Evolutionary conservation across 2,888 invertebrate species (phyloP), one percentile per base, ranked within the genome.

Genomic region (Balanococcus diminutus): DNA sequence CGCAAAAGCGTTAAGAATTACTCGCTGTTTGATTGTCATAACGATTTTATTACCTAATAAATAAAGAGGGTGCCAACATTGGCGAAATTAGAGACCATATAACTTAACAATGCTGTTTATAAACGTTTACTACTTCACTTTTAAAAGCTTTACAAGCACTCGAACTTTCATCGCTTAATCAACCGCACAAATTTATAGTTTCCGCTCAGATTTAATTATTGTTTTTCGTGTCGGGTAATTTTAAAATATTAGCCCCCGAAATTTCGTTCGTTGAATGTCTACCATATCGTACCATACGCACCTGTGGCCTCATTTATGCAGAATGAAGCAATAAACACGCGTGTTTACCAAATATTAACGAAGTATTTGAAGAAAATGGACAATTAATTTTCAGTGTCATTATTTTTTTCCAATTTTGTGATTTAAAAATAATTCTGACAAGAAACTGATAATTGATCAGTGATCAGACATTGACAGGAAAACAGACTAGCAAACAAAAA

Each of bases 31-130:
- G 72, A 72, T 72, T 72, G 72, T 72, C 72, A 72, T 72, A 72
- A 72, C 72, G 72, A 72, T 72, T 72, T 72, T 72, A 72, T 72
- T 72, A 31, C 72, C 72, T 72, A 31, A 72, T 72, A 72, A 72
- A 72, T 72, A 72, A 72, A 31, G 72, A 72, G 72, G 72, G 72
- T 72, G 72, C 72, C 72, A 72, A 72, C 31, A 16, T 32, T 72
- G 72, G 31, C 72, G 32, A 72, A 72, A 72, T 72, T 72, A 72
- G 72, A 72, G 72, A n/a, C 72, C 72, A 72, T 72, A 72, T 72
- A 72, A 72, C 72, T 32, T 31, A 31, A 72, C 72, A 31, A 72
- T 32, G 72, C 72, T 67, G 67, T 67, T 67, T 28, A 67, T 67
- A 67, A 67, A 28, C 67, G 22, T 67, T 67, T 67, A 67, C 67